phyloP scores from a whole-genome alignment of 35 echinoderm and acorn worm genomes.

The Anneissia japonica region DNA sequence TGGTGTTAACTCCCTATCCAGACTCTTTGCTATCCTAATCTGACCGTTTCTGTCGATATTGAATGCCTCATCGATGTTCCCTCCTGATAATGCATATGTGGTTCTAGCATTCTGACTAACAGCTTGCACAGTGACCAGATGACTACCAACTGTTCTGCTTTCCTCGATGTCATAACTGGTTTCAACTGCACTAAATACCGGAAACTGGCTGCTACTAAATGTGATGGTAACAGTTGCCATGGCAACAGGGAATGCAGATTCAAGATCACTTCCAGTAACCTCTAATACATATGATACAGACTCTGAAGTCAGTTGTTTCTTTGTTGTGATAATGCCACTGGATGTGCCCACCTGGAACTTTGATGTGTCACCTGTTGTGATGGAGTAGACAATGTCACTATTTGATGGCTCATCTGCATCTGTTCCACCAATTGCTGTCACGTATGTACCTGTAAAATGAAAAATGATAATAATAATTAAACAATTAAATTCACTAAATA shows the following conservation, averaged over 20 bases:
- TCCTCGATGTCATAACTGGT: background rate
- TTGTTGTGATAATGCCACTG: slow-evolving; percentile 55
- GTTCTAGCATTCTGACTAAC: slow-evolving; percentile 35
- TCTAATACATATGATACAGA: slow-evolving; percentile 36
- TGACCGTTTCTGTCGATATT: slow-evolving; percentile 49
- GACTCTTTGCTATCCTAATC: slow-evolving; percentile 27
- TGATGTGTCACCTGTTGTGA: slow-evolving; percentile 24
- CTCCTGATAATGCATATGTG: slow-evolving; percentile 67
- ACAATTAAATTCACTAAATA: too few relatives aligned
- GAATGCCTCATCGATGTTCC: slow-evolving; percentile 60
- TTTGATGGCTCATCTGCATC: slow-evolving; percentile 62
- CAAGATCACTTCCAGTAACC: slow-evolving; percentile 32
- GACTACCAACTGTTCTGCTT: slow-evolving; percentile 17
- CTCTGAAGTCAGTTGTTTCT: slow-evolving; percentile 40
- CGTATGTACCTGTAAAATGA: slow-evolving; percentile 60
- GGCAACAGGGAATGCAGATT: background rate
- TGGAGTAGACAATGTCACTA: slow-evolving; percentile 57
- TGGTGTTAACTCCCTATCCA: slow-evolving; percentile 54
- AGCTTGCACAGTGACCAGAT: slow-evolving; percentile 39
- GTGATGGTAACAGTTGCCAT: slow-evolving; percentile 32
- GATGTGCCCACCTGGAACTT: slow-evolving; percentile 51
- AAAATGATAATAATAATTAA: too few relatives aligned
- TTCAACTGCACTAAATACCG: background rate
- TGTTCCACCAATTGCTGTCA: slow-evolving; percentile 33
- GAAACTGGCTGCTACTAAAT: slow-evolving; percentile 26